Conservation (phyloP, 2,888 invertebrate genomes). For the Eupithecia vulgata region DNA sequence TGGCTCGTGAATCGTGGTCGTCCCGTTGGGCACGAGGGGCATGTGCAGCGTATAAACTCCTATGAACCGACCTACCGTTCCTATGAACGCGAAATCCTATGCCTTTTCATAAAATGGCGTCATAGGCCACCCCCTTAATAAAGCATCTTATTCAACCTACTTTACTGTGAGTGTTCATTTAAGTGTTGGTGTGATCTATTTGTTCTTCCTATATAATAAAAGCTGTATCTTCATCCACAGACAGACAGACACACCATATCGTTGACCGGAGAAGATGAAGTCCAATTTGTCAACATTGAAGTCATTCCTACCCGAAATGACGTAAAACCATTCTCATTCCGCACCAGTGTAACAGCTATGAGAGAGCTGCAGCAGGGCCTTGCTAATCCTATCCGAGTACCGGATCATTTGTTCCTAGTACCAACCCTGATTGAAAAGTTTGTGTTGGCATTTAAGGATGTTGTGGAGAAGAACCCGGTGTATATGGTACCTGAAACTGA, state of each 20-base stretch:
- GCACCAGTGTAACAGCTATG: slow-evolving; percentile 91
- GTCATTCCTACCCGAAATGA: slow-evolving; percentile 86
- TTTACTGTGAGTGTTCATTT: too few species aligned
- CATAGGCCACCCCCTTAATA: too few species aligned
- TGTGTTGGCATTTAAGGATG: slow-evolving; percentile 91
- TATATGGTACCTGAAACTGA: slow-evolving; percentile 78
- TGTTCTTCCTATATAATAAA: not conserved
- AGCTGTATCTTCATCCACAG: slow-evolving; percentile 54
- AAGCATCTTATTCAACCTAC: too few species aligned
- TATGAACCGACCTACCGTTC: too few species aligned
- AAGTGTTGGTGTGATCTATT: not conserved
- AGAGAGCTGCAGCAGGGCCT: slow-evolving; percentile 86
- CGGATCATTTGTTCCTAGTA: slow-evolving; percentile 76
- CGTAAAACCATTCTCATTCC: slow-evolving; percentile 86
- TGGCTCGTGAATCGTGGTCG: too few species aligned
- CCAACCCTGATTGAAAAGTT: slow-evolving; percentile 93
- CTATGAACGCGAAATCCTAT: too few species aligned
- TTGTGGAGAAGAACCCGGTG: slow-evolving; percentile 87
- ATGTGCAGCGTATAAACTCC: too few species aligned
- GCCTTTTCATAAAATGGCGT: too few species aligned
- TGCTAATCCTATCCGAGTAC: slow-evolving; percentile 62
- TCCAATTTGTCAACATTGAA: slow-evolving; percentile 92
- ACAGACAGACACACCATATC: slow-evolving; percentile 89
- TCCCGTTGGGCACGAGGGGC: too few species aligned
- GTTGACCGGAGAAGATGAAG: slow-evolving; percentile 86